Evolutionary conservation across 2,797 vertebrate genomes (phyloP), one percentile per base, ranked within the genome.

Genomic region (Psittacula derbiana): DNA sequence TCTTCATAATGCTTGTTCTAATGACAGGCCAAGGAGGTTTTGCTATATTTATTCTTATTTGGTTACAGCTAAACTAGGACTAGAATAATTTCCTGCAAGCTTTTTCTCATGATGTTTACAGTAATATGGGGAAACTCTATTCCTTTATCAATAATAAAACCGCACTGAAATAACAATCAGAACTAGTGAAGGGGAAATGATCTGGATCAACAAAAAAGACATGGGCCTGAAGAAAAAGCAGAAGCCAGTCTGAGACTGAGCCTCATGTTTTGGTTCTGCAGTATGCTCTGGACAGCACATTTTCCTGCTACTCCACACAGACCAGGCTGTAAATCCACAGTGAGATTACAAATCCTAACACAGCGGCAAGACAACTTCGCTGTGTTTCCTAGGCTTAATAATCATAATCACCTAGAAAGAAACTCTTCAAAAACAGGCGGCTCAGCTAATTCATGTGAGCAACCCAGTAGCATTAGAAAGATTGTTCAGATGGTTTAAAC

Each of bases 111-210:
- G 38, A 47, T 7, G 36, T 78, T 92, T 88, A 80, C 31, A 88
- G 57, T 65, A 67, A 94, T 85, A 84, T 31, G 33, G 40, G 70
- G 60, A 93, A 92, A 96, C 80, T 57, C 52, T 40, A 33, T 30
- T 62, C 38, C 64, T 88, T 79, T 85, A 73, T 74, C 64, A 87
- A 80, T 91, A 92, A 61, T 50, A 82, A 93, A 95, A 60, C 38
- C 2, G 0, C 67, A 81, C 1, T 74, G 74, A 91, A 93, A 57
- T 79, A 83, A 88, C 24, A 84, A 92, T 84, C 74, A 60, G 38
- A 91, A 36, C 50, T 44, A 64, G 40, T 11, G 60, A 91, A 91
- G 40, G 44, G 53, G 82, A 95, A 94, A 58, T 65, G 55, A 93
- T 66, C 4, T 47, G 44, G 47, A 72, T 67, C 90, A 90, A 81